Percentiles rank a stretch among this genome's conserved stretches.
Evolutionary conservation across 2,888 invertebrate species (phyloP).

Genomic region (Koerneria pararmatus): DNA sequence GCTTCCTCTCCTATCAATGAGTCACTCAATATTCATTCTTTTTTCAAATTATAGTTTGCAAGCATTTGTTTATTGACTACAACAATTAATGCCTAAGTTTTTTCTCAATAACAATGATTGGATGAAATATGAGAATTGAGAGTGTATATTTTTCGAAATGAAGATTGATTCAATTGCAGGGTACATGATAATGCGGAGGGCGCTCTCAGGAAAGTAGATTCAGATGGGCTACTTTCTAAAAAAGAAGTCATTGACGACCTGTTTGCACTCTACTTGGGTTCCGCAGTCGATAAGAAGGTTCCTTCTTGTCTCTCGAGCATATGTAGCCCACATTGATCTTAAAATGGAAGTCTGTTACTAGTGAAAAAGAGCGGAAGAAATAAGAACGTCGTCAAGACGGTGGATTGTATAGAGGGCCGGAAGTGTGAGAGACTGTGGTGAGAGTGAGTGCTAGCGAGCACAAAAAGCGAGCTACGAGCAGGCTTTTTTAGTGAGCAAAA

Average conservation of each 20-base stretch:
- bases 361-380: too few relatives aligned
- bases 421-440: too few relatives aligned
- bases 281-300: constrained; percentile 21
- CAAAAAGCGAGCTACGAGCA: too few relatives aligned
- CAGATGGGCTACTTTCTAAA: constrained; percentile 26
- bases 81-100: not conserved
- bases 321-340: too few relatives aligned
- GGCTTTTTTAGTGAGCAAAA: too few relatives aligned
- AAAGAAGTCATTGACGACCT: constrained; percentile 26
- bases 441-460: too few relatives aligned
- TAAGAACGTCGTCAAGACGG: too few relatives aligned
- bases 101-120: not conserved
- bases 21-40: constrained; percentile 7
- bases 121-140: not conserved
- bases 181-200: constrained; percentile 33
- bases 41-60: not conserved
- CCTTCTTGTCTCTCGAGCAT: too few relatives aligned
- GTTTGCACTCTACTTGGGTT: constrained; percentile 31
- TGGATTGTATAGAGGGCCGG: too few relatives aligned
- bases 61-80: too few relatives aligned
- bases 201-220: constrained; percentile 34
- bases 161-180: constrained; percentile 21
- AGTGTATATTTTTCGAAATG: not conserved
- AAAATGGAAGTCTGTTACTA: too few relatives aligned
- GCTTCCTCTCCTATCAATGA: constrained; percentile 29